Percentiles rank a stretch among this genome's conserved stretches.
phyloP scores from a whole-genome alignment of 2,888 invertebrate genomes.

The Hipparchia semele region DNA sequence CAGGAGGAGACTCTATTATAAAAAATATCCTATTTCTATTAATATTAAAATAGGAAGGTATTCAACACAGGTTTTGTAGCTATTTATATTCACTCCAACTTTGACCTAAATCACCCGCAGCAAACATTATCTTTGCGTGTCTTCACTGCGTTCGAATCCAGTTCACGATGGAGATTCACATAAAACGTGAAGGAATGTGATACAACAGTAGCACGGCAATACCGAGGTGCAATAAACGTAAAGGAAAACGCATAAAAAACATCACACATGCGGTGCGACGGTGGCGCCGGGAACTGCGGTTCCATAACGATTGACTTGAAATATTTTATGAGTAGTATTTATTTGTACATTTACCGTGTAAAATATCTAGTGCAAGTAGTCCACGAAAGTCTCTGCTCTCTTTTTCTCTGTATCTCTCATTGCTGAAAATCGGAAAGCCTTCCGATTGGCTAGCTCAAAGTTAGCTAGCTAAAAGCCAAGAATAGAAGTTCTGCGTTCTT shows the following conservation, averaged over 20 bases:
- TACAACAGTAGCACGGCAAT: constrained; percentile 18
- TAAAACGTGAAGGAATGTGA: constrained; percentile 30
- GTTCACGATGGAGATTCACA: constrained; percentile 26
- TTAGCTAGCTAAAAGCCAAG: no score
- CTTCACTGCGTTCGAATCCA: constrained; percentile 31
- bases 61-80: not conserved
- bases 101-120: not conserved
- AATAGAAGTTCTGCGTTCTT: no score
- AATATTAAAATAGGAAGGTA: no score
- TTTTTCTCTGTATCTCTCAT: no score
- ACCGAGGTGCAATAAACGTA: constrained; percentile 47
- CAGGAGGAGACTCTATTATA: no score
- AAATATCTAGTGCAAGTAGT: no score
- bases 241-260: constrained; percentile 58
- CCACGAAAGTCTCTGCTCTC: no score
- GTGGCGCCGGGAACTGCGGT: constrained; percentile 34
- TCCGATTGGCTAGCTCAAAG: no score
- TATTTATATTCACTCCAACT: not conserved
- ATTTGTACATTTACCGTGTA: no score
- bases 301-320: not conserved
- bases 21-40: no score
- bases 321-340: not conserved
- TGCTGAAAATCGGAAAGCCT: no score
- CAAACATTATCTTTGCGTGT: constrained; percentile 6
- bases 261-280: constrained; percentile 50